Evolutionary conservation across 2,797 vertebrate genomes (phyloP).

Genomic region (Hydrocynus forskahlii): DNA sequence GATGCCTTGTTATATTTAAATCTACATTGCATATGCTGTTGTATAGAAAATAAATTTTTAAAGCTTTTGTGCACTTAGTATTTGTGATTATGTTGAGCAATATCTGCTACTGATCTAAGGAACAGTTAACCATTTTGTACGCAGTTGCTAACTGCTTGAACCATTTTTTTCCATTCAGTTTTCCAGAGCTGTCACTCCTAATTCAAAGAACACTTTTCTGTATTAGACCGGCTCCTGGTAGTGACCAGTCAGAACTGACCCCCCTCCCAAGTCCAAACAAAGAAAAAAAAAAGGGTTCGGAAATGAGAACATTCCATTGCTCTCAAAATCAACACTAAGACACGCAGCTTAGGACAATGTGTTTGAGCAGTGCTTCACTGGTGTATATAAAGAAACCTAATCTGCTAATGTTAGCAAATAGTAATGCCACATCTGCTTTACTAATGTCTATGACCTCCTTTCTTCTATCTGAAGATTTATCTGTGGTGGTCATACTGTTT

Average conservation of each 20-base stretch:
- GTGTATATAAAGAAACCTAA: not conserved
- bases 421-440: not conserved
- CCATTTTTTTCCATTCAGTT: not conserved
- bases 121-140: not conserved
- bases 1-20: too few species aligned
- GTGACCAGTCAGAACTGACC: slow-evolving; percentile 14
- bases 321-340: slow-evolving; percentile 9
- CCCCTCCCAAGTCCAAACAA: slow-evolving; percentile 27
- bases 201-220: not conserved
- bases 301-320: slow-evolving; percentile 68
- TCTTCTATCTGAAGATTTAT: not conserved
- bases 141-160: too few species aligned
- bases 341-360: slow-evolving; percentile 20
- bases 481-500: slow-evolving; percentile 34
- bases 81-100: not conserved
- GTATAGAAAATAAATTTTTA: not conserved
- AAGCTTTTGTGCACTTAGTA: not conserved
- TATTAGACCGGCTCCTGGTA: not conserved
- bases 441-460: not conserved
- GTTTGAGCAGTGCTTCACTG: not conserved
- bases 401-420: too few species aligned
- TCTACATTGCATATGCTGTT: too few species aligned
- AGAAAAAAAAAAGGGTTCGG: slow-evolving; percentile 63
- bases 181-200: not conserved
- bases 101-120: not conserved